Evolutionary conservation across 2,113 vertebrate genomes (phyloP).

Genomic region (Daboia siamensis): DNA sequence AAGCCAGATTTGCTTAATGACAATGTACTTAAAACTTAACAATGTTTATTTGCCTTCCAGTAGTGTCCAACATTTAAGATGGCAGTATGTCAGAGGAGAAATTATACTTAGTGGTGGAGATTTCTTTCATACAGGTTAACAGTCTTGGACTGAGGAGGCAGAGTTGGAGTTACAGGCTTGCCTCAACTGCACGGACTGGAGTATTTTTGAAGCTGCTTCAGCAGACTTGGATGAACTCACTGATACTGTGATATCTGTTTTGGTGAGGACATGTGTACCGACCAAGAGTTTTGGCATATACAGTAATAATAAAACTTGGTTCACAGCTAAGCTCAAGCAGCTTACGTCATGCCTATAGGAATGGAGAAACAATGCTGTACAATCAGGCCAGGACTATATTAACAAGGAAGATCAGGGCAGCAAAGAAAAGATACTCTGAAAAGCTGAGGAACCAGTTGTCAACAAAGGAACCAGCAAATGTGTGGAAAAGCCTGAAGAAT

Average conservation of each 20-base stretch:
- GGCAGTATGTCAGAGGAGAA: neutral
- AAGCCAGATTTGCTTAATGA: neutral
- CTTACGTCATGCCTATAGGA: neutral
- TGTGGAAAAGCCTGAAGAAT: neutral
- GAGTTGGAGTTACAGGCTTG: neutral
- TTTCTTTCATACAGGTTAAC: neutral
- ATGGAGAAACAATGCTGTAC: neutral
- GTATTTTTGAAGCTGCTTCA: neutral
- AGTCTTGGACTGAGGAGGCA: neutral
- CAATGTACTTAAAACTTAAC: neutral
- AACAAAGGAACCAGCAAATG: neutral
- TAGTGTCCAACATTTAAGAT: neutral
- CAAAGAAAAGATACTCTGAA: neutral
- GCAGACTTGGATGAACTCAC: neutral
- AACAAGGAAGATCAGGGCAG: neutral
- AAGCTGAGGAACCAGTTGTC: neutral
- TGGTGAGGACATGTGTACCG: neutral
- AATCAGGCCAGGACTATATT: neutral
- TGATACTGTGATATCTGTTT: neutral
- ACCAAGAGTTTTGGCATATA: neutral
- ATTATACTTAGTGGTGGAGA: neutral
- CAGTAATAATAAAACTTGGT: neutral
- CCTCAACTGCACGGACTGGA: neutral
- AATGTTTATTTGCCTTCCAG: neutral
- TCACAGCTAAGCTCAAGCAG: neutral